phyloP scores from a whole-genome alignment of 2,888 invertebrate genomes.

The Ennomos fuscantarius region DNA sequence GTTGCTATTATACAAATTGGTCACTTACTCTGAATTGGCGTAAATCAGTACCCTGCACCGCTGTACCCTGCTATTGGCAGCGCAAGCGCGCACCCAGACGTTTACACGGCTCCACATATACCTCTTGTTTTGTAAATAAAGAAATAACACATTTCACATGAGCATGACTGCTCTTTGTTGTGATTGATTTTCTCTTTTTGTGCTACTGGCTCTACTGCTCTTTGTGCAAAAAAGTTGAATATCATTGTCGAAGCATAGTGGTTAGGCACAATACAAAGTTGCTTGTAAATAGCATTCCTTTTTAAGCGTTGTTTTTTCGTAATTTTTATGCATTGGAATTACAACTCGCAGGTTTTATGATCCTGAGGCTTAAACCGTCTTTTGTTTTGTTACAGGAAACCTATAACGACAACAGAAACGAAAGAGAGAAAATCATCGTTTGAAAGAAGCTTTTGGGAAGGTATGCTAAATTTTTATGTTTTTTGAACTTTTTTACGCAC shows the following conservation, averaged over 20 bases:
- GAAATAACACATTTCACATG: conserved; percentile 37
- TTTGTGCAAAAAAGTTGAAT: conserved; percentile 18
- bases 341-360: no score
- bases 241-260: conserved; percentile 13
- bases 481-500: no score
- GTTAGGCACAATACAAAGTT: conserved; percentile 2
- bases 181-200: conserved; percentile 27
- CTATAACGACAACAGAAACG: conserved; percentile 58
- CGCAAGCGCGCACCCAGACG: conserved; percentile 46
- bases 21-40: conserved; percentile 66
- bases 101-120: conserved; percentile 44
- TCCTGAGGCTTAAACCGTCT: background rate
- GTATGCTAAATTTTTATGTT: conserved; percentile 50
- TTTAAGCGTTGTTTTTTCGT: background rate
- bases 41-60: conserved; percentile 59
- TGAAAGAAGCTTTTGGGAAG: conserved; percentile 77
- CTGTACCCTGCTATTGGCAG: conserved; percentile 34
- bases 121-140: conserved; percentile 51
- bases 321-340: no score
- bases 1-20: conserved; percentile 71
- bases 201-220: conserved; percentile 26
- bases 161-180: conserved; percentile 25
- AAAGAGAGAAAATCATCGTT: conserved; percentile 68
- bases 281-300: background rate
- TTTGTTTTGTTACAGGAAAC: conserved; percentile 69